Evolutionary conservation across 1,140 invertebrate genomes (phyloP).

Genomic region (Microvelia longipes): DNA sequence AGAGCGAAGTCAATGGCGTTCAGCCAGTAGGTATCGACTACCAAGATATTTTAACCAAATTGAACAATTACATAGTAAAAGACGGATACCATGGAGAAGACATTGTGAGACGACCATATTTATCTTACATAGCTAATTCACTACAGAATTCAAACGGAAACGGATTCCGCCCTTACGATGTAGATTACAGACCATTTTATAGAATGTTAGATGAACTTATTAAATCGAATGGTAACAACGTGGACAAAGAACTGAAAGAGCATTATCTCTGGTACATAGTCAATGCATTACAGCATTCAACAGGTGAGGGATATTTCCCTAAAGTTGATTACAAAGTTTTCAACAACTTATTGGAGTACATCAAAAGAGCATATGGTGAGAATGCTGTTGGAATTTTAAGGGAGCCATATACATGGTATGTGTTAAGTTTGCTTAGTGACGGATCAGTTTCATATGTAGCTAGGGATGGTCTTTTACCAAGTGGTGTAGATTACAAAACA

Average conservation of each 20-base stretch:
- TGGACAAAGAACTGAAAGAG: neutral
- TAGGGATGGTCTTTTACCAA: neutral
- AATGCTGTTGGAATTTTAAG: neutral
- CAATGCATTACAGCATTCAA: neutral
- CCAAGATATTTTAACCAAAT: neutral
- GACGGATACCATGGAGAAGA: neutral
- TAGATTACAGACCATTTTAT: neutral
- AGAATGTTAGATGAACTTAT: neutral
- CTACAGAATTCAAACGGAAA: neutral
- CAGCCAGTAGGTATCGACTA: neutral
- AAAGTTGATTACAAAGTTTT: neutral
- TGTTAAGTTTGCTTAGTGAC: neutral
- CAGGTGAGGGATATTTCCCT: neutral
- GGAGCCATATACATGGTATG: neutral
- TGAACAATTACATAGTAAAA: neutral
- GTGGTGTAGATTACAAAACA: neutral
- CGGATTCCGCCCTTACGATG: neutral
- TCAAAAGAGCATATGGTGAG: neutral
- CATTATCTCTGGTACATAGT: neutral
- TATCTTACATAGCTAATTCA: neutral
- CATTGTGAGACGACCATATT: neutral
- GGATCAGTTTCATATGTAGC: neutral
- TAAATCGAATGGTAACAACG: neutral
- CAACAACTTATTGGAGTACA: neutral
- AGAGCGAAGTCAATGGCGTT: neutral